Percentiles rank a stretch among this genome's conserved stretches.
Conservation (phyloP, 1,140 invertebrate species). For the Dufourea novaeangliae region DNA sequence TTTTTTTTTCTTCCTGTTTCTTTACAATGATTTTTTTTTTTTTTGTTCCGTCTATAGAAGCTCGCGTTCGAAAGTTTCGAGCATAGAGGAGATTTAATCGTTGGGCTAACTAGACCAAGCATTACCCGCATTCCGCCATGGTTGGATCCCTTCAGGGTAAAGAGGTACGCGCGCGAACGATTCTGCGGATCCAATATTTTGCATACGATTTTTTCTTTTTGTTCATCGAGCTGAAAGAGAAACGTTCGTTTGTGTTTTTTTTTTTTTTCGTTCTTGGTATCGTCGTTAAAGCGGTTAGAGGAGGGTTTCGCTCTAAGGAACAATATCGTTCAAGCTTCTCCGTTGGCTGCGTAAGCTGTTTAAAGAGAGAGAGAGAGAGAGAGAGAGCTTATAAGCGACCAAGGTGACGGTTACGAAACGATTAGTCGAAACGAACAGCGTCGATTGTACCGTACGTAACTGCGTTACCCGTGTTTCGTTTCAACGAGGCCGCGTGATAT, state of each 20-base stretch:
- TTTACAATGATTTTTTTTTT: neutral
- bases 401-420: slow-evolving; percentile 29
- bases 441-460: neutral
- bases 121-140: slow-evolving; percentile 64
- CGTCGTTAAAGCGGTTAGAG: neutral
- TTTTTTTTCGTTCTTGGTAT: neutral
- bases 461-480: no score
- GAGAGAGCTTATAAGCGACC: slow-evolving; percentile 36
- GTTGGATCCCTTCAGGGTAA: slow-evolving; percentile 56
- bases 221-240: neutral
- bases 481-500: no score
- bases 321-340: neutral
- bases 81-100: slow-evolving; percentile 43
- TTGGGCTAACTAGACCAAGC: slow-evolving; percentile 67
- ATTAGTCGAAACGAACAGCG: slow-evolving; percentile 6
- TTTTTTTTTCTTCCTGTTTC: no score
- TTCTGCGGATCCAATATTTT: neutral
- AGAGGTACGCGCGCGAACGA: neutral
- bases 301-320: neutral
- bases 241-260: neutral
- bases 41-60: neutral
- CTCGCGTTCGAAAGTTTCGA: slow-evolving; percentile 1
- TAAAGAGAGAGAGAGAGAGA: slow-evolving; percentile 6
- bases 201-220: neutral
- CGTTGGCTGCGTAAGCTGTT: slow-evolving; percentile 5